Percentiles rank a stretch among this genome's conserved stretches.
Evolutionary conservation across 2,888 invertebrate genomes (phyloP).

Genomic region (Iphiclides podalirius): DNA sequence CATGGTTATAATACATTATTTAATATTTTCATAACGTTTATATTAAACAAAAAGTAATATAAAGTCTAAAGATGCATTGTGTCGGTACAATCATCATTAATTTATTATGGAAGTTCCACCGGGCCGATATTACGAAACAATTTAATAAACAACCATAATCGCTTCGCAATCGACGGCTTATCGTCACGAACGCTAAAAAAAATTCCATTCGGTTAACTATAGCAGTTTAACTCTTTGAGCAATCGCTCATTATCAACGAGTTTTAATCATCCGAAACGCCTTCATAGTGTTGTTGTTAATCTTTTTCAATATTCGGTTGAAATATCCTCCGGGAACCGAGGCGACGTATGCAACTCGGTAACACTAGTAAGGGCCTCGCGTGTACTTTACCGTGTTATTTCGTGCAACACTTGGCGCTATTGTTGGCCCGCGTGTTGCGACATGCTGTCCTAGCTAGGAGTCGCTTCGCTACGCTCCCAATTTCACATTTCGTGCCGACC

Average conservation of each 20-base stretch:
- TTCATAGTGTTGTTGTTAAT: no score
- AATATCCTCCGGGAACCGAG: no score
- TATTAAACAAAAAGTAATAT: no score
- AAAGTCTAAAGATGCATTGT: no score
- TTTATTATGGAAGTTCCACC: constrained; percentile 1
- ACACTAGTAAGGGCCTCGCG: constrained; percentile 54
- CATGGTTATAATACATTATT: no score
- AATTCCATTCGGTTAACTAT: constrained; percentile 23
- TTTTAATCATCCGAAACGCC: constrained; percentile 1
- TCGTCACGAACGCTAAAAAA: constrained; percentile 51
- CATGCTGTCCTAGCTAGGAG: constrained; percentile 7
- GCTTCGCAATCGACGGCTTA: constrained; percentile 41
- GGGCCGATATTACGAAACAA: constrained; percentile 11
- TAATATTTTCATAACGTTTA: no score
- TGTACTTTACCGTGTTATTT: constrained; percentile 47
- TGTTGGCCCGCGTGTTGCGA: constrained; percentile 37
- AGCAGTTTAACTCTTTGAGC: no score
- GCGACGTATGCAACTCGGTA: no score
- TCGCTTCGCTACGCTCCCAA: constrained; percentile 11
- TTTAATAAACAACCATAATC: constrained; percentile 45
- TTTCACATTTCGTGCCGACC: constrained; percentile 12
- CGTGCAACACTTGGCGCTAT: constrained; percentile 47
- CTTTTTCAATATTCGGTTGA: no score
- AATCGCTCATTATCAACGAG: not conserved
- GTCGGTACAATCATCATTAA: constrained; percentile 1